Evolutionary conservation across 1,140 invertebrate genomes (phyloP).

Genomic region (Ostrea edulis): DNA sequence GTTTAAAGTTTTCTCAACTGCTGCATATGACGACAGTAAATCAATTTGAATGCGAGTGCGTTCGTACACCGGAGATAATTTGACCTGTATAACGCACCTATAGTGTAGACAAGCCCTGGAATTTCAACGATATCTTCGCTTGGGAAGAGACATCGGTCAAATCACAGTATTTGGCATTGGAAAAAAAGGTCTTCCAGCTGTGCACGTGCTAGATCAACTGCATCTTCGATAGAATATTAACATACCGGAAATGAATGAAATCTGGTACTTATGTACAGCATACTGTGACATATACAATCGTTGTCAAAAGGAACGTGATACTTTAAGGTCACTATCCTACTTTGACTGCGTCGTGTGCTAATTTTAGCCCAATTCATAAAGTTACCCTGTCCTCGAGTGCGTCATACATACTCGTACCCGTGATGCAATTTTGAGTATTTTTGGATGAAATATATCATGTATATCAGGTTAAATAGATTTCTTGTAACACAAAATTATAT

Average conservation of each 20-base stretch:
- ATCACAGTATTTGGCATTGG: neutral
- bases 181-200: neutral
- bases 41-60: neutral
- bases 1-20: constrained; percentile 27
- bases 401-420: too few species aligned
- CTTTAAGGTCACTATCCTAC: too few species aligned
- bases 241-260: neutral
- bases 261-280: neutral
- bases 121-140: neutral
- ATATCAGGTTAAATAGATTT: too few species aligned
- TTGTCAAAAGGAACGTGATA: too few species aligned
- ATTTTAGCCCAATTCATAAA: too few species aligned
- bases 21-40: neutral
- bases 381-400: too few species aligned
- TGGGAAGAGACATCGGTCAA: neutral
- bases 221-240: neutral
- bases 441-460: too few species aligned
- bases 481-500: too few species aligned
- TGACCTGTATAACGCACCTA: neutral
- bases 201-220: neutral
- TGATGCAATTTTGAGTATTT: too few species aligned
- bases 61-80: neutral
- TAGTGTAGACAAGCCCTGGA: neutral
- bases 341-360: too few species aligned
- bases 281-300: neutral